Evolutionary conservation across 2,888 invertebrate species (phyloP).

Genomic region (Norana najaformis): DNA sequence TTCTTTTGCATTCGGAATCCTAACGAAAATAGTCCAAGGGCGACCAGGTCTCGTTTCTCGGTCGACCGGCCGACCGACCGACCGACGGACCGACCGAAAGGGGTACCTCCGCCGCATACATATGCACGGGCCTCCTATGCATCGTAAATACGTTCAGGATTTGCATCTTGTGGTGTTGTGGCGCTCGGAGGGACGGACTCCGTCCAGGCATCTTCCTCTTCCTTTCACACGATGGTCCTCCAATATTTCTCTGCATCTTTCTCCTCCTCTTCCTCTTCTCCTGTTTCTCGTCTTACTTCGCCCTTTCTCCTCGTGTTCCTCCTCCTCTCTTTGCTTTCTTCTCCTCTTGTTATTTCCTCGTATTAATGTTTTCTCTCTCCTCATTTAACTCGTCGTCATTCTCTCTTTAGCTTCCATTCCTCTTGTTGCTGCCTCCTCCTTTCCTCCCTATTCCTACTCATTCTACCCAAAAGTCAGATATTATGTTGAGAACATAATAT

Average conservation of each 20-base stretch:
- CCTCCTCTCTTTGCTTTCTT: neutral
- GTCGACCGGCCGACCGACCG: neutral
- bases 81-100: no score
- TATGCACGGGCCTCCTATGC: neutral
- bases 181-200: neutral
- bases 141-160: neutral
- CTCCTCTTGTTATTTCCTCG: no score
- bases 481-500: no score
- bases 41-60: neutral
- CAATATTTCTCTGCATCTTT: no score
- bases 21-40: neutral
- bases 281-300: neutral
- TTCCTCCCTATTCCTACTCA: no score
- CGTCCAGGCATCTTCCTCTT: neutral
- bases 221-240: no score
- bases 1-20: neutral
- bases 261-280: no score
- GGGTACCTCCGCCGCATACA: neutral
- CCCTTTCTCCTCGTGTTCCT: no score
- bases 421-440: neutral
- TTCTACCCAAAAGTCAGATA: no score
- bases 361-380: no score
- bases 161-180: no score
- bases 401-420: accelerated
- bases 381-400: neutral